Evolutionary conservation across 2,797 vertebrate species (phyloP).

Genomic region (Crax fasciolata): DNA sequence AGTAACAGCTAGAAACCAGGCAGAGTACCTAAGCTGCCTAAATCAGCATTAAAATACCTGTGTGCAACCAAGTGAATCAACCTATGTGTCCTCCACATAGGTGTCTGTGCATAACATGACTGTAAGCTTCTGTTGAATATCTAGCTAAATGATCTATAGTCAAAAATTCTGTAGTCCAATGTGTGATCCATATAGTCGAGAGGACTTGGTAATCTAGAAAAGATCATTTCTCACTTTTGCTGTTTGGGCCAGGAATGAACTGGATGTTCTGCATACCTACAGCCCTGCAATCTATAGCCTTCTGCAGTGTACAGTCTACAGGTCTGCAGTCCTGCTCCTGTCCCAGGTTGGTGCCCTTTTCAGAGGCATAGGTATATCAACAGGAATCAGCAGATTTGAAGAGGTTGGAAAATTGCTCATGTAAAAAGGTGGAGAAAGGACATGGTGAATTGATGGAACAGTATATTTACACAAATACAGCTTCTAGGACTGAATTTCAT

Average conservation of each 20-base stretch:
- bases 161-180: background rate
- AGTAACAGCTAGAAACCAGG: background rate
- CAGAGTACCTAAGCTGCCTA: background rate
- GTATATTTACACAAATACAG: background rate
- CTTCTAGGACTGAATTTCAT: background rate
- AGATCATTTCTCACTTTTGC: background rate
- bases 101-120: background rate
- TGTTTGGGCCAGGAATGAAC: background rate
- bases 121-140: background rate
- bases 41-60: background rate
- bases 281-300: background rate
- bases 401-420: background rate
- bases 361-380: background rate
- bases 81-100: background rate
- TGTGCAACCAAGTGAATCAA: background rate
- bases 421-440: background rate
- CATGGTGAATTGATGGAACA: background rate
- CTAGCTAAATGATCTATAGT: background rate
- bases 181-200: background rate
- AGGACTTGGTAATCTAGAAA: background rate
- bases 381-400: background rate
- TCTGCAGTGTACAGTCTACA: background rate
- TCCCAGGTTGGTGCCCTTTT: background rate
- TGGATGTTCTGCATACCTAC: background rate
- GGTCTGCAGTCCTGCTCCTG: background rate